Percentiles rank a stretch among this genome's conserved stretches.
phyloP scores from a whole-genome alignment of 2,888 invertebrate genomes.

The Drosophila formosana region DNA sequence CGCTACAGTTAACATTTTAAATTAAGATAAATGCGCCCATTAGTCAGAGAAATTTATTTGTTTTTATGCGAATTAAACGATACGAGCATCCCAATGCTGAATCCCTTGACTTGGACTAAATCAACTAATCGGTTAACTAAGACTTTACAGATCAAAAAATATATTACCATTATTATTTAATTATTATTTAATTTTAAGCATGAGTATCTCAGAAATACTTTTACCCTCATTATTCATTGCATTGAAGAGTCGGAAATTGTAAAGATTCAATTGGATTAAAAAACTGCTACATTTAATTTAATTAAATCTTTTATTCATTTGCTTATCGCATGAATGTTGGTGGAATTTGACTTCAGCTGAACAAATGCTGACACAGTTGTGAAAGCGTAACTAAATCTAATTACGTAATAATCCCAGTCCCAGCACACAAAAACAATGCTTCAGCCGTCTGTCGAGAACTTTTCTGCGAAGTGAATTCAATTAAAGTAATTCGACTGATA shows the following conservation, averaged over 20 bases:
- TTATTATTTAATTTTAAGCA: too few relatives aligned
- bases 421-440: conserved; percentile 10
- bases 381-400: conserved; percentile 40
- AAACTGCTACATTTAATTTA: neutral
- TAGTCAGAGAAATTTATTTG: conserved; percentile 66
- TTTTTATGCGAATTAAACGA: conserved; percentile 45
- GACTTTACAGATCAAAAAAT: neutral
- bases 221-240: too few relatives aligned
- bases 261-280: too few relatives aligned
- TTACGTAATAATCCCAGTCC: conserved; percentile 51
- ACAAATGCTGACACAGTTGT: conserved; percentile 7
- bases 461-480: conserved; percentile 51
- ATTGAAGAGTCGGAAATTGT: too few relatives aligned
- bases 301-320: neutral
- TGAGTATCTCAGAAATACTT: too few relatives aligned
- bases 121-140: neutral
- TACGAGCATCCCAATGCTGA: neutral
- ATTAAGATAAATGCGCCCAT: conserved; percentile 69
- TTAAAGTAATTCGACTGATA: conserved; percentile 62
- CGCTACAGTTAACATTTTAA: conserved; percentile 41
- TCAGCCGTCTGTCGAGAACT: conserved; percentile 7
- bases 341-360: neutral
- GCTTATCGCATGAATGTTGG: neutral
- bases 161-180: neutral
- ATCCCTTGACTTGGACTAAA: neutral